Percentiles rank a stretch among this genome's conserved stretches.
Conservation (phyloP, 2,113 vertebrate genomes). For the Psilopogon haemacephalus region DNA sequence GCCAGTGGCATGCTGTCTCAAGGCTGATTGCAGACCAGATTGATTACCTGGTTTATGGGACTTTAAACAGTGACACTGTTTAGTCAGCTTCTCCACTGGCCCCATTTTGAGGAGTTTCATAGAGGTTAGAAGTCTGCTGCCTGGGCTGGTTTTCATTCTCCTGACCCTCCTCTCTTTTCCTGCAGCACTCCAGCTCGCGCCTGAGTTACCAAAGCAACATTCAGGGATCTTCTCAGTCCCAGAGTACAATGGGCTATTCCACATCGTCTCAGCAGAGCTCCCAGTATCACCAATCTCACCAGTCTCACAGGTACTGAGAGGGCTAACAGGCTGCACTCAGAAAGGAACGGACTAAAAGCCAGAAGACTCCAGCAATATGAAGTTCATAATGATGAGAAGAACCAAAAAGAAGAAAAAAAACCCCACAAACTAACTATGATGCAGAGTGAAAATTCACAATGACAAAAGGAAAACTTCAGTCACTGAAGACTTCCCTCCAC, state of each 20-base stretch:
- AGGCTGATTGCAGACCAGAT: not conserved
- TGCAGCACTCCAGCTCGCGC: conserved; percentile 92
- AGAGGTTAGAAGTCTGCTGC: not conserved
- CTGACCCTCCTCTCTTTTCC: conserved; percentile 16
- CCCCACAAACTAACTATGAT: conserved; percentile 29
- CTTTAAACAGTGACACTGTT: not conserved
- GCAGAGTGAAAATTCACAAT: conserved; percentile 29
- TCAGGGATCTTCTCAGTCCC: conserved; percentile 94
- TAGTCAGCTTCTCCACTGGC: not conserved
- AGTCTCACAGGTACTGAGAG: conserved; percentile 92
- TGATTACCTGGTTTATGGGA: not conserved
- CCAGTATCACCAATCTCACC: conserved; percentile 90
- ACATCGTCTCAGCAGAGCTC: conserved; percentile 94
- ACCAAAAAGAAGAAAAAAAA: conserved; percentile 70
- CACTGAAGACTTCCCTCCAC: conserved; percentile 14
- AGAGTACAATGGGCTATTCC: conserved; percentile 93
- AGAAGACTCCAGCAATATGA: conserved; percentile 77
- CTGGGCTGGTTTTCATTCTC: not conserved
- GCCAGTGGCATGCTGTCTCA: not conserved
- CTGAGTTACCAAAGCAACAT: conserved; percentile 98
- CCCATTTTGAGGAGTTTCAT: not conserved
- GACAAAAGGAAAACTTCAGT: conserved; percentile 60
- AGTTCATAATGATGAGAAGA: conserved; percentile 74
- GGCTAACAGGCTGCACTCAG: conserved; percentile 1
- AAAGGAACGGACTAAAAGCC: conserved; percentile 59